These are phyloP conservation scores for Hermatobates lingyangjiaoensis DNA, from an alignment of 1,140 invertebrate species.

Conservation along the genomic window DNA sequence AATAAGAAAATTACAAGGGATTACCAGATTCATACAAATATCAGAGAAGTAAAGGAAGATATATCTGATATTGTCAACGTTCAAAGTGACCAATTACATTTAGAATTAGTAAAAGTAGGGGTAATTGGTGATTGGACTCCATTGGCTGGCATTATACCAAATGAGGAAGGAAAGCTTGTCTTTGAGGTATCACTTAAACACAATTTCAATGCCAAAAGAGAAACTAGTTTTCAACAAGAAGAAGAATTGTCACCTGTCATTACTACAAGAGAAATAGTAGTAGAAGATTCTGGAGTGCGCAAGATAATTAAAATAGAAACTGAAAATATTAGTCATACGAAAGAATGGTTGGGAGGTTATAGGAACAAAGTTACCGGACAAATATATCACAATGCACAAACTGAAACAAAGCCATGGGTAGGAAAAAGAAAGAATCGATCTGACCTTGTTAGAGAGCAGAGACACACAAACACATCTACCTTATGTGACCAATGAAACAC, in stretches of 20 bases:
- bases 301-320: background rate
- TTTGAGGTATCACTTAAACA: background rate
- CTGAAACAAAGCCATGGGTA: background rate
- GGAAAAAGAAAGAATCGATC: background rate
- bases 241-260: background rate
- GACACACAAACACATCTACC: background rate
- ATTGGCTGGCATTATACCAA: background rate
- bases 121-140: background rate
- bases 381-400: background rate
- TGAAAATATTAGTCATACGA: background rate
- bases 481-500: background rate
- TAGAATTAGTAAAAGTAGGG: background rate
- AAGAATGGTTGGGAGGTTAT: background rate
- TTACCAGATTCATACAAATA: background rate
- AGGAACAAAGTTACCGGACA: background rate
- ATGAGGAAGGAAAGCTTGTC: background rate
- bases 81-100: background rate
- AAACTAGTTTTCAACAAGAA: background rate
- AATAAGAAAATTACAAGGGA: background rate
- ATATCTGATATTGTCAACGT: background rate
- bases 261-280: background rate
- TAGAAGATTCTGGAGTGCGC: background rate
- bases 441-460: background rate
- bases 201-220: background rate
- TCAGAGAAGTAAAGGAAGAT: background rate